phyloP scores from a whole-genome alignment of 2,888 invertebrate species.

The Agrotis clavis region DNA sequence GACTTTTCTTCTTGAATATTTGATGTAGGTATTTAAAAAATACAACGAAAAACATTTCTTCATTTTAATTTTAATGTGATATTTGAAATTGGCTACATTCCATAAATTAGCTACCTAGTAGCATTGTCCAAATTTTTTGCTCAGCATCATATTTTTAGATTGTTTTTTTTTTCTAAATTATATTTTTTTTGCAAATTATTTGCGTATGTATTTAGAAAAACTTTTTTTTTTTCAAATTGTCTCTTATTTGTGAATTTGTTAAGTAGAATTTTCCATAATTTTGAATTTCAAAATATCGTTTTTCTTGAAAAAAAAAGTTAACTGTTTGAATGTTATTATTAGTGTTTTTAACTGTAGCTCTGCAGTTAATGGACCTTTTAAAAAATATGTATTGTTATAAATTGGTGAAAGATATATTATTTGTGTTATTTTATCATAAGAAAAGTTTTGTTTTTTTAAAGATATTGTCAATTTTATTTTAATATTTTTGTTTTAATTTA shows the following conservation, averaged over 20 bases:
- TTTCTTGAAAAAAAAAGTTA: too few species aligned
- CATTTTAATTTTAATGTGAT: neutral
- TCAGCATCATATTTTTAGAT: conserved; percentile 4
- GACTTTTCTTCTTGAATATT: too few species aligned
- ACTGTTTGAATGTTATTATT: neutral
- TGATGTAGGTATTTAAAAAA: too few species aligned
- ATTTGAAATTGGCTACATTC: conserved; percentile 25
- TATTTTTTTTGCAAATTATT: neutral
- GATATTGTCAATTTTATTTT: neutral
- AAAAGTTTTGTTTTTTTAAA: neutral
- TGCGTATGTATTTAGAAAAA: neutral
- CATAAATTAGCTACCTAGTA: conserved; percentile 16
- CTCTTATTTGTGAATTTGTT: too few species aligned
- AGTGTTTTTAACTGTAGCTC: neutral
- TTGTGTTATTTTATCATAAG: neutral
- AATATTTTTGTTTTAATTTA: neutral
- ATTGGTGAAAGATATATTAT: conserved; percentile 17
- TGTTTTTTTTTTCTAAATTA: conserved; percentile 1
- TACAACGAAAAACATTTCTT: neutral
- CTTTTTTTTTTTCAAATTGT: too few species aligned
- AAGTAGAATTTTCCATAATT: neutral
- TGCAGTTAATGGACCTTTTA: neutral
- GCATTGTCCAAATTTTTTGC: conserved; percentile 39
- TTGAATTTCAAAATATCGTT: neutral
- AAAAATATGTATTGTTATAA: neutral